Evolutionary conservation across 2,797 vertebrate genomes (phyloP).

Genomic region (Amblyraja radiata): DNA sequence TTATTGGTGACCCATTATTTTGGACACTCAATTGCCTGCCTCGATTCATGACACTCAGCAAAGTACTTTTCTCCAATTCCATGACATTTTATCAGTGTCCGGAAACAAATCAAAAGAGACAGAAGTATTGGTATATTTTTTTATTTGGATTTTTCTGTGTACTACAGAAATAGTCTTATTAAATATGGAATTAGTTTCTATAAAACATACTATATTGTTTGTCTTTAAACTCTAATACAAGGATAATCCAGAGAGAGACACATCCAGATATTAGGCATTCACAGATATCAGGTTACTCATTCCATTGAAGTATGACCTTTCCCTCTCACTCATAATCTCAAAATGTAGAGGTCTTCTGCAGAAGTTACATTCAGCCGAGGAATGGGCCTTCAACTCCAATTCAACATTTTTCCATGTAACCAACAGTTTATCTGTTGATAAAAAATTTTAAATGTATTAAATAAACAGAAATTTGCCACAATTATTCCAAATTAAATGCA

Average conservation of each 20-base stretch:
- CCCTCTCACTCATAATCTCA: slow-evolving; percentile 84
- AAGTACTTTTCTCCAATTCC: not conserved
- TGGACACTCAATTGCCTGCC: too few relatives aligned
- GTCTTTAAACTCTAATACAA: not conserved
- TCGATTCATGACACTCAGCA: not conserved
- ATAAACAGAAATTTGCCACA: not conserved
- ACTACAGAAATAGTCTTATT: slow-evolving; percentile 12
- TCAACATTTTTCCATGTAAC: slow-evolving; percentile 77
- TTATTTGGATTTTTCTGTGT: not conserved
- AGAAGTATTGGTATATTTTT: not conserved
- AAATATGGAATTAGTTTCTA: not conserved
- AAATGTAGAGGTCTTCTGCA: slow-evolving; percentile 88
- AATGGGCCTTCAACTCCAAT: slow-evolving; percentile 77
- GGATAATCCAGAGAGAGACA: not conserved
- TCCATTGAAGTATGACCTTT: slow-evolving; percentile 84
- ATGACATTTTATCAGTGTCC: too few relatives aligned
- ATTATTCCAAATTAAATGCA: not conserved
- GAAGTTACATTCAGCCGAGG: slow-evolving; percentile 84
- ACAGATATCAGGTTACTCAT: slow-evolving; percentile 81
- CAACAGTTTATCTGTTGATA: slow-evolving; percentile 71
- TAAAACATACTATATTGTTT: slow-evolving; percentile 24
- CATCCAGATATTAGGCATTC: slow-evolving; percentile 60
- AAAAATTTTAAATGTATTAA: not conserved
- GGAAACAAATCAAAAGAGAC: not conserved
- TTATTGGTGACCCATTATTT: too few relatives aligned